A percentile compares a stretch with the other conserved stretches of the same genome.
phyloP scores from a whole-genome alignment of 2,888 invertebrate species.

The Pheosia gnoma region DNA sequence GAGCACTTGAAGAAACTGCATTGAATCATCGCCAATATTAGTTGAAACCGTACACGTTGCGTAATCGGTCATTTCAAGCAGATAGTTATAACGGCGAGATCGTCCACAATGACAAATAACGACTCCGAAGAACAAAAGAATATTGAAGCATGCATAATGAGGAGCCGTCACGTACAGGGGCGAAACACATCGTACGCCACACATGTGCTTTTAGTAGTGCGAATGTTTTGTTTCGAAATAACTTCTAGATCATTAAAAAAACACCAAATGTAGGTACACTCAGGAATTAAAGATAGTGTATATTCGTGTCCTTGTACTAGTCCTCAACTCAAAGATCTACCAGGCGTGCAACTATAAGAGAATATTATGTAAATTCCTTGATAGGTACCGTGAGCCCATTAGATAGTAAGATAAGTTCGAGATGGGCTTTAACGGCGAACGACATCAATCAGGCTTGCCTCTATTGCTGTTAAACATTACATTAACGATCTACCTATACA shows the following conservation, averaged over 20 bases:
- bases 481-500: conserved; percentile 51
- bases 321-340: conserved; percentile 17
- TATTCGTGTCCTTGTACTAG: background rate
- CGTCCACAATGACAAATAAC: conserved; percentile 40
- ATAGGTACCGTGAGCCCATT: conserved; percentile 71
- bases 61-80: conserved; percentile 68
- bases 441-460: conserved; percentile 73
- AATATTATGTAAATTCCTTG: conserved; percentile 58
- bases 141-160: conserved; percentile 37
- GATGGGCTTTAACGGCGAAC: conserved; percentile 63
- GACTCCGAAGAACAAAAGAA: conserved; percentile 37
- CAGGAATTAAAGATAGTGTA: background rate
- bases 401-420: conserved; percentile 68
- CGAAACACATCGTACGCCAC: conserved; percentile 21
- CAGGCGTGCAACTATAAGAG: conserved; percentile 44
- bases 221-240: conserved; percentile 4
- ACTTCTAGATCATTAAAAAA: conserved; percentile 3
- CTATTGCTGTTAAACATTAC: conserved; percentile 44
- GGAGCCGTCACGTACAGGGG: conserved; percentile 17
- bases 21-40: conserved; percentile 64
- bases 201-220: background rate
- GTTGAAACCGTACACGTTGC: conserved; percentile 60
- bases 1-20: conserved; percentile 51
- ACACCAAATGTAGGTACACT: background rate
- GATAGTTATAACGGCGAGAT: conserved; percentile 48